These are phyloP conservation scores for Valencia hispanica DNA, from an alignment of 2,797 vertebrate species.

Conservation along the genomic window DNA sequence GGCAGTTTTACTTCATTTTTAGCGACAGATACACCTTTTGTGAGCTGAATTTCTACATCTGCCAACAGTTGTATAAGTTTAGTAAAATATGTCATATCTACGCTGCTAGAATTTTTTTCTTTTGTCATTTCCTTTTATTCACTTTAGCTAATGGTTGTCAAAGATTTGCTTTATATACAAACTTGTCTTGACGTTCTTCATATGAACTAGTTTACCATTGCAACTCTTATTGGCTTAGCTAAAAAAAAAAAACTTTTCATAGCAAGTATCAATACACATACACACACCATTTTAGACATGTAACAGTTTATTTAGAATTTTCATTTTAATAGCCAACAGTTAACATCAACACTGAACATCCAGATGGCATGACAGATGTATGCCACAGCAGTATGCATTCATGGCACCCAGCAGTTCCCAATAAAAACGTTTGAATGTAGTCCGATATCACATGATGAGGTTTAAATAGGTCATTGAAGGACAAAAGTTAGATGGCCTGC, in stretches of 20 bases:
- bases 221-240: background rate
- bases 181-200: no score
- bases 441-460: background rate
- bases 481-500: background rate
- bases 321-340: background rate
- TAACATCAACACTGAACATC: background rate
- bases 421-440: background rate
- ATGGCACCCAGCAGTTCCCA: background rate
- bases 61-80: no score
- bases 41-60: no score
- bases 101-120: no score
- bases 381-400: background rate
- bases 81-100: no score
- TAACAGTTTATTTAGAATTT: slow-evolving; percentile 7
- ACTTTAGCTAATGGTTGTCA: no score
- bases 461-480: background rate
- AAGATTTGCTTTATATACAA: no score
- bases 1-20: no score
- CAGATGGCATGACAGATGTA: background rate
- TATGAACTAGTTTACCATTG: no score
- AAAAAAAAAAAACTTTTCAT: background rate
- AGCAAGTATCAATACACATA: background rate
- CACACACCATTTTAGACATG: background rate
- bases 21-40: no score
- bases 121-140: no score